Base-by-base conservation (phyloP, 2,888 invertebrate genomes). In the Pecten maximus region DNA sequence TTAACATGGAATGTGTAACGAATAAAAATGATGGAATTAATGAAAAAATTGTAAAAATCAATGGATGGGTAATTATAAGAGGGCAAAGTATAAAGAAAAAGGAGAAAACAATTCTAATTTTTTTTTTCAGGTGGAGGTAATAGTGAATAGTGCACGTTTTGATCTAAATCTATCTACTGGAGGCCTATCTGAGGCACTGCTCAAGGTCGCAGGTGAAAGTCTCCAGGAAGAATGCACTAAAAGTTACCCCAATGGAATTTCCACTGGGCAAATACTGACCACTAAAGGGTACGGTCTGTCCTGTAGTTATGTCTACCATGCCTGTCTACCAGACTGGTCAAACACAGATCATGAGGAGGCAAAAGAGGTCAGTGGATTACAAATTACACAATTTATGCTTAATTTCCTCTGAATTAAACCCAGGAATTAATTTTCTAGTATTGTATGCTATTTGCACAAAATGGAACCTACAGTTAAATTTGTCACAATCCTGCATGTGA, bases 61-160 rank as follows among this genome's bases (percentile, higher is more conserved):
- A n/a, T n/a, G n/a, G n/a, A n/a, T n/a, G n/a, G n/a, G n/a, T n/a
- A n/a, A n/a, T n/a, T n/a, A n/a, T n/a, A n/a, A n/a, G n/a, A n/a
- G n/a, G n/a, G n/a, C n/a, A n/a, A n/a, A n/a, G n/a, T n/a, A n/a
- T n/a, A n/a, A n/a, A 44, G 12, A 4, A 44, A 44, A 44, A 44
- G 4, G 8, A 44, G 8, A 44, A 44, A 44, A 44, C 44, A 44
- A 44, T 44, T 8, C 44, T 44, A 12, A 44, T 44, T 44, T 44
- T 88, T 54, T 87, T 12, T 93, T n/a, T n/a, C n/a, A 96, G 96
- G 94, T 92, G 88, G 95, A 95, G 88, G 94, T 95, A 0, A 94
- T 96, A n/a, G 95, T 95, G 54, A 95, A 94, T 23, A 93, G 94
- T 0, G 93, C 93, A 35, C 93, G 92, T 15, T 91, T 93, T 15